Evolutionary conservation across 2,113 vertebrate genomes (phyloP).

Genomic region (Hemicordylus capensis): DNA sequence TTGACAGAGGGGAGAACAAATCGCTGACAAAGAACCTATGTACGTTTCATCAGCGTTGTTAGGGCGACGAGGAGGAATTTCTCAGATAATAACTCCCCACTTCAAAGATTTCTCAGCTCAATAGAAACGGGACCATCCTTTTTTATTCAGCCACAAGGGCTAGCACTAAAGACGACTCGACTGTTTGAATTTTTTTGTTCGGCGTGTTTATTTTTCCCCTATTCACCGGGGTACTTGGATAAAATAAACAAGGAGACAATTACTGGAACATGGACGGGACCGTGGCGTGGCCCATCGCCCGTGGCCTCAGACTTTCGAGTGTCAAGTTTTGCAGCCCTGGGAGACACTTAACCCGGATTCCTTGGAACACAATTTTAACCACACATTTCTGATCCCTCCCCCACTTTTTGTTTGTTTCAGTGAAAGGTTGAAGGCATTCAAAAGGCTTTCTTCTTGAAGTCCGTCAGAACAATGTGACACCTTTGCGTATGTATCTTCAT

Average conservation of each 20-base stretch:
- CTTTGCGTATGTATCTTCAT: neutral
- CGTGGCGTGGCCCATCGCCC: slow-evolving; percentile 66
- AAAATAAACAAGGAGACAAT: slow-evolving; percentile 94
- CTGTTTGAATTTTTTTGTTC: slow-evolving; percentile 86
- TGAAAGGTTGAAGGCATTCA: neutral
- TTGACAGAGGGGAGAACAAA: slow-evolving; percentile 94
- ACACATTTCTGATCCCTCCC: neutral
- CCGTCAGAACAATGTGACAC: neutral
- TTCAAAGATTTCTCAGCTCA: slow-evolving; percentile 96
- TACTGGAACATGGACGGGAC: slow-evolving; percentile 85
- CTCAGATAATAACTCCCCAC: slow-evolving; percentile 95
- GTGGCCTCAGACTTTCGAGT: slow-evolving; percentile 64
- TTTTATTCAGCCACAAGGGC: slow-evolving; percentile 88
- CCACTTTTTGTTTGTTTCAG: neutral
- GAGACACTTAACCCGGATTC: slow-evolving; percentile 8
- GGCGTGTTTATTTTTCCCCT: slow-evolving; percentile 87
- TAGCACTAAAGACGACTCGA: slow-evolving; percentile 90
- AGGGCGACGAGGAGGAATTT: slow-evolving; percentile 94
- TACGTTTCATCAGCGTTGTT: slow-evolving; percentile 98
- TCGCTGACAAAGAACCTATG: slow-evolving; percentile 93
- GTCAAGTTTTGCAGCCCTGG: slow-evolving; percentile 58
- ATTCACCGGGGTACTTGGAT: slow-evolving; percentile 87
- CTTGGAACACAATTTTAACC: slow-evolving; percentile 3
- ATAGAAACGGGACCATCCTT: slow-evolving; percentile 93
- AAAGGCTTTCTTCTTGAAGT: neutral